Conservation (phyloP, 1,140 invertebrate genomes). For the Epicauta chinensis region DNA sequence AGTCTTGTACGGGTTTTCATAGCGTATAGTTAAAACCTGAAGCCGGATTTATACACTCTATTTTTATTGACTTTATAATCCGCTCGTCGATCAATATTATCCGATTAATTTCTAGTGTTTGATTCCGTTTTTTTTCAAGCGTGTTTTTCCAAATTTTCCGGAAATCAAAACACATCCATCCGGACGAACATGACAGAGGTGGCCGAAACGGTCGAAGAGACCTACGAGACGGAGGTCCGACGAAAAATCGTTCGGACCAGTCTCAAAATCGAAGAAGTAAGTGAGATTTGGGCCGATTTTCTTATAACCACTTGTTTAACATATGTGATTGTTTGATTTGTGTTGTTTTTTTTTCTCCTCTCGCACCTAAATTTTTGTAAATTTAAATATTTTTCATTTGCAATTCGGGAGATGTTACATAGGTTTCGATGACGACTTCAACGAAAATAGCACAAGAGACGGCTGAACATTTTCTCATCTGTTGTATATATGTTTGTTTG, state of each 20-base stretch:
- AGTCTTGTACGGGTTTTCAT: slow-evolving; percentile 27
- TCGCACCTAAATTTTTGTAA: too few species aligned
- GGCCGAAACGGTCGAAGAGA: slow-evolving; percentile 42
- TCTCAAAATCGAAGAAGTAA: slow-evolving; percentile 50
- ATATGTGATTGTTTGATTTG: not conserved
- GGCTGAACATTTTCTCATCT: too few species aligned
- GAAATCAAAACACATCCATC: not conserved
- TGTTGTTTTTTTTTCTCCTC: too few species aligned
- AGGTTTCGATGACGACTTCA: not conserved
- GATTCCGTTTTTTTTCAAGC: not conserved
- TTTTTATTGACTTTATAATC: not conserved
- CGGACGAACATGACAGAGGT: slow-evolving; percentile 9
- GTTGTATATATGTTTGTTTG: too few species aligned
- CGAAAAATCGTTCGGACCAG: slow-evolving; percentile 50
- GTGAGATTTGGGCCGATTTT: slow-evolving; percentile 18
- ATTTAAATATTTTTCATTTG: not conserved
- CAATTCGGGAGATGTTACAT: not conserved
- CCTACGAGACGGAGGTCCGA: slow-evolving; percentile 49
- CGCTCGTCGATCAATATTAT: too few species aligned
- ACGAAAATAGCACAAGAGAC: too few species aligned
- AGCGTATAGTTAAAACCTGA: slow-evolving; percentile 20
- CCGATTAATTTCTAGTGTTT: too few species aligned
- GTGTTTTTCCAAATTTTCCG: too few species aligned
- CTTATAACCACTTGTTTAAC: slow-evolving; percentile 1
- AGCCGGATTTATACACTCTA: not conserved